A percentile compares a stretch with the other conserved stretches of the same genome.
phyloP scores from a whole-genome alignment of 2,113 vertebrate species.

The Hippocampus mohnikei region DNA sequence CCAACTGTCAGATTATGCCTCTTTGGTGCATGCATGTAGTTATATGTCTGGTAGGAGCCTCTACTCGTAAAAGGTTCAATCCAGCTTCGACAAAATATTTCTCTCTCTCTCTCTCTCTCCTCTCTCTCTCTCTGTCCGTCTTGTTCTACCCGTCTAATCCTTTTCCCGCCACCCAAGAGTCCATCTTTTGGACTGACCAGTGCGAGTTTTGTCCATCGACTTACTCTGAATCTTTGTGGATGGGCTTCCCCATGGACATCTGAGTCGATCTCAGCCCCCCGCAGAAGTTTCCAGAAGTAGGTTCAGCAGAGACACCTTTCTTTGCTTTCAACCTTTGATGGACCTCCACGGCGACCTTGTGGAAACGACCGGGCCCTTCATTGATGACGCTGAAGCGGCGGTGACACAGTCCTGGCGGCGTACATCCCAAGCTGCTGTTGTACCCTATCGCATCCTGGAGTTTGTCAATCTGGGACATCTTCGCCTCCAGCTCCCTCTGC shows the following conservation, averaged over 20 bases:
- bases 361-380: constrained; percentile 70
- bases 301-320: constrained; percentile 78
- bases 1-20: too few relatives aligned
- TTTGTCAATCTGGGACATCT: constrained; percentile 74
- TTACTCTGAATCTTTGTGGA: constrained; percentile 73
- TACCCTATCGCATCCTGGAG: constrained; percentile 77
- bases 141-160: too few relatives aligned
- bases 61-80: too few relatives aligned
- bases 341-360: constrained; percentile 72
- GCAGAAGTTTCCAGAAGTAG: constrained; percentile 72
- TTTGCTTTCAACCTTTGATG: constrained; percentile 75
- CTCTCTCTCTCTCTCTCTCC: too few relatives aligned
- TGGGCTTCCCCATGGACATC: constrained; percentile 40
- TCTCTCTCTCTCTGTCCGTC: too few relatives aligned
- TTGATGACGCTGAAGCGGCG: constrained; percentile 71
- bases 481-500: constrained; percentile 68
- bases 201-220: constrained; percentile 18
- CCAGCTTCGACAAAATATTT: too few relatives aligned
- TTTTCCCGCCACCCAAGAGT: too few relatives aligned
- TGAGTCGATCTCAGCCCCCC: constrained; percentile 39
- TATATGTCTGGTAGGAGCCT: too few relatives aligned
- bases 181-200: background rate
- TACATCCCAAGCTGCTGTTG: constrained; percentile 44
- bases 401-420: constrained; percentile 24
- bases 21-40: too few relatives aligned